These are phyloP conservation scores for Alosa sapidissima DNA, from an alignment of 2,797 vertebrate genomes.

Conservation along the genomic window DNA sequence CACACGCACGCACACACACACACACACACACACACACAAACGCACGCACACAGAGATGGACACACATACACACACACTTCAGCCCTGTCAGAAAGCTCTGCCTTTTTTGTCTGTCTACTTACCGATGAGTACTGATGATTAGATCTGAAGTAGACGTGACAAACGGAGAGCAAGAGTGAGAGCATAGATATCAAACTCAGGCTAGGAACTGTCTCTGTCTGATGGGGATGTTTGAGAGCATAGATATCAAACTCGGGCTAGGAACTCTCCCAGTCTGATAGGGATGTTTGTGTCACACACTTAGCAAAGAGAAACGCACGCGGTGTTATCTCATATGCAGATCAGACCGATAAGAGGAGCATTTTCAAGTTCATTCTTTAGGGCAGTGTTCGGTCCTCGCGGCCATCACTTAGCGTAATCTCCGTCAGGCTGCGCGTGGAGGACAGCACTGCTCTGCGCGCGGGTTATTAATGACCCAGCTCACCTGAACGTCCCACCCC, in stretches of 20 bases:
- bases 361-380: neutral
- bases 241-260: neutral
- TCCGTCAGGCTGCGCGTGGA: neutral
- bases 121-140: neutral
- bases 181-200: no score
- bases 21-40: neutral
- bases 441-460: neutral
- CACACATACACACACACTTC: neutral
- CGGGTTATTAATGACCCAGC: slow-evolving; percentile 22
- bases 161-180: neutral
- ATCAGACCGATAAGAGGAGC: neutral
- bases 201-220: neutral
- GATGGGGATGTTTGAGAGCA: neutral
- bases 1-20: neutral
- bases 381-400: neutral
- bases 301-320: neutral
- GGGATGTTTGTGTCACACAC: no score
- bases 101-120: neutral
- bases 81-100: neutral
- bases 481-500: neutral
- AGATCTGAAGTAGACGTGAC: neutral
- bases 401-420: neutral
- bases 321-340: no score
- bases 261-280: neutral
- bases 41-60: neutral